Evolutionary conservation across 2,113 vertebrate species (phyloP).

Genomic region (Acrocephalus kingi): DNA sequence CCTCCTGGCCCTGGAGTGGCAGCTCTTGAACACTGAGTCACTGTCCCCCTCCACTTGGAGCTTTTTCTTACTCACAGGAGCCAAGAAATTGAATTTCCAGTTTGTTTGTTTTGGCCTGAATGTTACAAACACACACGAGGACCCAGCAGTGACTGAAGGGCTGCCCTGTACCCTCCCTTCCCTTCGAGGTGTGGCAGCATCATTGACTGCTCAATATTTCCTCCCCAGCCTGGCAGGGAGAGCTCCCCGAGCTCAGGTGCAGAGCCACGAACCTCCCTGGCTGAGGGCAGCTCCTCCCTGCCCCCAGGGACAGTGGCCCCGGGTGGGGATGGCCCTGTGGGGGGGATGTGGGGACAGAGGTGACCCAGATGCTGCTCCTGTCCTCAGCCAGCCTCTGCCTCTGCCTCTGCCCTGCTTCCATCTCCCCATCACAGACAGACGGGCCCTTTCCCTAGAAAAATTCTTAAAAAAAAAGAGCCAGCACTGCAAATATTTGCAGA

Average conservation of each 20-base stretch:
- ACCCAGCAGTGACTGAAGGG: accelerated
- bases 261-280: neutral
- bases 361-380: accelerated
- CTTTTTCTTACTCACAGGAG: neutral
- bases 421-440: neutral
- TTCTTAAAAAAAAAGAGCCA: neutral
- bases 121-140: accelerated
- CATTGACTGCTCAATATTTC: accelerated
- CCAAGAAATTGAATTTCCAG: neutral
- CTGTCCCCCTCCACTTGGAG: neutral
- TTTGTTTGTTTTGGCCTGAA: neutral
- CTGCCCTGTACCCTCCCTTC: neutral
- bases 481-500: neutral
- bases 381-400: neutral
- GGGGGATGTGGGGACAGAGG: neutral
- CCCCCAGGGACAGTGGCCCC: accelerated
- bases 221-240: accelerated
- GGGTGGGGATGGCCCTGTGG: too few species aligned
- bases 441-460: neutral
- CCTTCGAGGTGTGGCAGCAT: neutral
- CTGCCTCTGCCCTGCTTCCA: neutral
- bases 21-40: accelerated
- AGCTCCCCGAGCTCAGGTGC: neutral
- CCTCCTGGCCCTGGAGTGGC: neutral
- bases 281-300: neutral